Base-by-base conservation (phyloP, 2,888 invertebrate species). In the Coronaproctus castanopsis region DNA sequence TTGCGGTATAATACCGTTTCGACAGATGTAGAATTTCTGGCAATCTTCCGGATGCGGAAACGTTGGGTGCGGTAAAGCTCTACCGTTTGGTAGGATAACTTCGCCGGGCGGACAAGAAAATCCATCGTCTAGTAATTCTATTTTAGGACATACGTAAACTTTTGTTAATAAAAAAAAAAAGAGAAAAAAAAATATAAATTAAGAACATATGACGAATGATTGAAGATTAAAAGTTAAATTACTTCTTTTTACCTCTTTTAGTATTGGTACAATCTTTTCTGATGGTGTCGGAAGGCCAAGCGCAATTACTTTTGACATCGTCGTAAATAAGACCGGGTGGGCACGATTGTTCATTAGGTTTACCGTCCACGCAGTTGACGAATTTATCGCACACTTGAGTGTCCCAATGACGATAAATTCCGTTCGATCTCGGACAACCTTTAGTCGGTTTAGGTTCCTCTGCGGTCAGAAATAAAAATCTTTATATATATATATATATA, bases 11-110 rank as follows among this genome's bases (percentile, higher is more conserved):
- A 83, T 77, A 0, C 83, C 85, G 67, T 85, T 84, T 63, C 83
- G 77, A 72, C 86, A 86, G 67, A 87, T 85, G 74, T 85, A 87
- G 75, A 87, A 87, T 69, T 85, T 85, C 69, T 82, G 81, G 70
- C 87, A 87, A 70, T 87, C 85, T 22, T 82, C 81, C 0, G 83
- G 82, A 72, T 87, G 85, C 1, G 85, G 78, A 74, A 79, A 86
- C 0, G 85, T 84, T 1, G 85, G 85, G 71, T 86, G 85, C 0
- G 85, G 84, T 1, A 84, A 73, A 0, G 78, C 76, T 57, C 82
- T 76, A 14, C 84, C 85, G 62, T 79, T 80, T 48, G 81, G 81
- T 0, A 82, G 82, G 64, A 77, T 70, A 2, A 80, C 78, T 55
- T 80, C 80, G 2, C 79, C 83, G 49, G 80, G 79, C 1, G 87